These are phyloP conservation scores for Tautogolabrus adspersus DNA, from an alignment of 2,113 vertebrate genomes.

Conservation along the genomic window DNA sequence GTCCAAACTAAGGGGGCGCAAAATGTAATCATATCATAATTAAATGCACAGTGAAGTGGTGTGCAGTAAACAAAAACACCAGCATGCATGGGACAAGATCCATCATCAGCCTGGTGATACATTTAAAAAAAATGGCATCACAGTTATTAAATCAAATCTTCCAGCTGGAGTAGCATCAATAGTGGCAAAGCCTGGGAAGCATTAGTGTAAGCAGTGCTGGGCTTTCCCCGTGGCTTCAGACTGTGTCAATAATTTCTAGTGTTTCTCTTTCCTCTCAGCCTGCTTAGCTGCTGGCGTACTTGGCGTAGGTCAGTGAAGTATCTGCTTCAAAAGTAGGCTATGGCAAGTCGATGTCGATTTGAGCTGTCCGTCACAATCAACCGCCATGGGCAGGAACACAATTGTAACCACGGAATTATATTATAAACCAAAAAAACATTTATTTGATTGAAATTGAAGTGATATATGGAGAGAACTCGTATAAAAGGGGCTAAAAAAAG, in stretches of 20 bases:
- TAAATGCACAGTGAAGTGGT: slow-evolving; percentile 5
- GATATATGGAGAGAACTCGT: neutral
- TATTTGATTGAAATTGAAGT: neutral
- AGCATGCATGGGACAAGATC: neutral
- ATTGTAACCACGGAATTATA: neutral
- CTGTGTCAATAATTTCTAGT: slow-evolving; percentile 56
- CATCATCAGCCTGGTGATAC: neutral
- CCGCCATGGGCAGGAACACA: neutral
- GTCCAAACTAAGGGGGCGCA: slow-evolving; percentile 1
- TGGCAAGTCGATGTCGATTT: neutral
- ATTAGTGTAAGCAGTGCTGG: slow-evolving; percentile 35
- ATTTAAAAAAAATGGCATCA: slow-evolving; percentile 6
- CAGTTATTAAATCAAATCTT: slow-evolving; percentile 33
- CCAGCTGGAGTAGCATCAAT: slow-evolving; percentile 8
- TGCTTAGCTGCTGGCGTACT: slow-evolving; percentile 19
- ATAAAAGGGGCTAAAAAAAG: neutral
- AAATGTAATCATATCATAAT: slow-evolving; percentile 30
- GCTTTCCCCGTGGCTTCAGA: slow-evolving; percentile 56
- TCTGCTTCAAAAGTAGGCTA: slow-evolving; percentile 51
- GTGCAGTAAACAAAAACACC: neutral
- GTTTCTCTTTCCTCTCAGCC: slow-evolving; percentile 30
- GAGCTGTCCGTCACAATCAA: slow-evolving; percentile 16
- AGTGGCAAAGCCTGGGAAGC: slow-evolving; percentile 33
- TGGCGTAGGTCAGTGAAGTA: slow-evolving; percentile 50
- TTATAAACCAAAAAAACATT: neutral